Conservation (phyloP, 2,888 invertebrate genomes). For the Orchesellides sinensis region DNA sequence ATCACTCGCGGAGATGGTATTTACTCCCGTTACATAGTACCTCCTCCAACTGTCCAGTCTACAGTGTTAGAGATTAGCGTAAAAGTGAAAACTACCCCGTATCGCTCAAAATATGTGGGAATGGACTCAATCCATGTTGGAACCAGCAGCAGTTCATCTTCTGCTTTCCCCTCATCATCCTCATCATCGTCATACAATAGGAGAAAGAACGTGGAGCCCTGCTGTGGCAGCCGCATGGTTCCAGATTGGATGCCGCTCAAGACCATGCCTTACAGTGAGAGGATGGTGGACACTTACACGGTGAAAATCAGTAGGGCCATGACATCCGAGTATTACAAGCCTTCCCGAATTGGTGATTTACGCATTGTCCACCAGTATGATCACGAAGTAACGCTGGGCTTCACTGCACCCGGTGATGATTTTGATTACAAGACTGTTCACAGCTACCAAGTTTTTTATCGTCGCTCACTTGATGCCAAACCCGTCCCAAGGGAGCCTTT, state of each 20-base stretch:
- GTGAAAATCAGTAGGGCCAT: slow-evolving; percentile 68
- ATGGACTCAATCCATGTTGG: slow-evolving; percentile 47
- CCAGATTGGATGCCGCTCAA: slow-evolving; percentile 62
- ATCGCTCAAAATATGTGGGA: slow-evolving; percentile 68
- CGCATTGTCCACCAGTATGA: slow-evolving; percentile 78
- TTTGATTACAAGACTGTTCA: slow-evolving; percentile 75
- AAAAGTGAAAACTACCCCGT: slow-evolving; percentile 71
- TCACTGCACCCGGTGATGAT: slow-evolving; percentile 81
- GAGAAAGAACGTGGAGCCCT: slow-evolving; percentile 75
- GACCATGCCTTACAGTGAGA: slow-evolving; percentile 72
- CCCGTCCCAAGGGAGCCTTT: slow-evolving; percentile 60
- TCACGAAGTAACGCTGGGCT: slow-evolving; percentile 79
- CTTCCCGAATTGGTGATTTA: slow-evolving; percentile 80
- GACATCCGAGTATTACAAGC: slow-evolving; percentile 75
- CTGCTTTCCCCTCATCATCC: slow-evolving; percentile 20
- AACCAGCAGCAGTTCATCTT: slow-evolving; percentile 6
- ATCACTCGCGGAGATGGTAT: slow-evolving; percentile 82
- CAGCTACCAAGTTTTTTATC: slow-evolving; percentile 68
- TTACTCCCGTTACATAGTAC: slow-evolving; percentile 82
- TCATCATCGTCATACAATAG: slow-evolving; percentile 14
- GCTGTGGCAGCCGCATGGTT: slow-evolving; percentile 78
- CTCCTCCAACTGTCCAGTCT: slow-evolving; percentile 75
- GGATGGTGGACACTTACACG: slow-evolving; percentile 69
- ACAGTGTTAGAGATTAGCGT: slow-evolving; percentile 70
- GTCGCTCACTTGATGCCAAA: slow-evolving; percentile 56